phyloP scores from a whole-genome alignment of 2,888 invertebrate species.

The Hofmannophila pseudospretella region DNA sequence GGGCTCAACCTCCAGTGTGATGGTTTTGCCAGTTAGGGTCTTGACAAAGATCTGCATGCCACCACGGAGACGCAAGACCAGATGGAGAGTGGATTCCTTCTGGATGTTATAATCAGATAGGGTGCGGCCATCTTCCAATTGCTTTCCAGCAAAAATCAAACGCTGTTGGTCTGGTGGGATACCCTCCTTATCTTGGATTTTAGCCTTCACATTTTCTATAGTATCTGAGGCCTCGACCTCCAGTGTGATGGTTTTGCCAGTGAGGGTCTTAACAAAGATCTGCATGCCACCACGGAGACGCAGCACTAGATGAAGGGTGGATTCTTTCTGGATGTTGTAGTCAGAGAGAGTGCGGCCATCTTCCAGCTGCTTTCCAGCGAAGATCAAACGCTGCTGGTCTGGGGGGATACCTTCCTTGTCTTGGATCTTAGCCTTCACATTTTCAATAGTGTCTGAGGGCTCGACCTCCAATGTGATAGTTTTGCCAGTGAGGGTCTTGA shows the following conservation, averaged over 20 bases:
- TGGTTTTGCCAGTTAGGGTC: slow-evolving; percentile 36
- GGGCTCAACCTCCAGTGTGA: slow-evolving; percentile 33
- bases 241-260: slow-evolving; percentile 40
- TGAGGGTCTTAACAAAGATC: slow-evolving; percentile 42
- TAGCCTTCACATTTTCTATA: slow-evolving; percentile 43
- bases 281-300: slow-evolving; percentile 52
- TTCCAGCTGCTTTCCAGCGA: slow-evolving; percentile 51
- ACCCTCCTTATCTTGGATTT: slow-evolving; percentile 45
- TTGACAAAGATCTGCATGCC: slow-evolving; percentile 38
- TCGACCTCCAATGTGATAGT: slow-evolving; percentile 52
- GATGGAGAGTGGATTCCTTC: slow-evolving; percentile 29
- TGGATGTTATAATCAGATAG: slow-evolving; percentile 44
- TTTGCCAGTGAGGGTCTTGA: slow-evolving; percentile 50
- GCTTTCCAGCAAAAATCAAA: slow-evolving; percentile 42
- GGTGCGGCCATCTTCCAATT: slow-evolving; percentile 42
- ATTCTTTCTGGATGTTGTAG: slow-evolving; percentile 55
- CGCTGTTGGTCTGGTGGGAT: slow-evolving; percentile 47
- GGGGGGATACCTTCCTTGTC: slow-evolving; percentile 57
- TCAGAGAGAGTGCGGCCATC: slow-evolving; percentile 53
- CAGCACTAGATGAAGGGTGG: slow-evolving; percentile 44
- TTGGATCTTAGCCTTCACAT: slow-evolving; percentile 56
- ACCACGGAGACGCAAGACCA: slow-evolving; percentile 29
- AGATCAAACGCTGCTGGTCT: slow-evolving; percentile 51
- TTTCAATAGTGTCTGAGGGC: slow-evolving; percentile 50
- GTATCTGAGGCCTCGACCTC: slow-evolving; percentile 41